These are phyloP conservation scores for Megaceryle torquata DNA, from an alignment of 2,113 vertebrate species.

Conservation along the genomic window DNA sequence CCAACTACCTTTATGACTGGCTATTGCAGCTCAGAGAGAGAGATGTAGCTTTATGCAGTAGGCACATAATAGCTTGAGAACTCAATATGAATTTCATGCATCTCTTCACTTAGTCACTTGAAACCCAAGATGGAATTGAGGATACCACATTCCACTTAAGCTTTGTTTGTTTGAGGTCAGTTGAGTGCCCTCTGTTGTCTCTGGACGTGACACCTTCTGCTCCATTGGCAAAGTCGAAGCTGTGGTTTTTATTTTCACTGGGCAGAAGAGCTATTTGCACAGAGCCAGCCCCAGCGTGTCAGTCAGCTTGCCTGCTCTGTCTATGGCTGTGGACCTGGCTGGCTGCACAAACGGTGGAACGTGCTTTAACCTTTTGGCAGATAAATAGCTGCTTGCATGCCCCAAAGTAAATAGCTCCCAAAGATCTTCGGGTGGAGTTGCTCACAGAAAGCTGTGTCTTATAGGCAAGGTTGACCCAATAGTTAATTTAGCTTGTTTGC, in stretches of 20 bases:
- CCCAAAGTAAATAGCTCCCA: not conserved
- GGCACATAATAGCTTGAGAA: not conserved
- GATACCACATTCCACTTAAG: conserved; percentile 49
- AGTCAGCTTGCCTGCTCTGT: not conserved
- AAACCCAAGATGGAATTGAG: conserved; percentile 22
- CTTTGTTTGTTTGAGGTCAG: conserved; percentile 42
- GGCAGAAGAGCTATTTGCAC: not conserved
- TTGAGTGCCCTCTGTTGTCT: conserved; percentile 19
- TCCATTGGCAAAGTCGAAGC: not conserved
- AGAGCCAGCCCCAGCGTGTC: not conserved
- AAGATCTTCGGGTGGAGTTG: not conserved
- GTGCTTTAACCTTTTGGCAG: not conserved
- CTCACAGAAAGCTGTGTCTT: not conserved
- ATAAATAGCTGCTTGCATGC: not conserved
- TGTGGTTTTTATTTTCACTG: conserved; percentile 16
- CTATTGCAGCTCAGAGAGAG: not conserved
- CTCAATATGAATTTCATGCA: not conserved
- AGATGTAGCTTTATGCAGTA: not conserved
- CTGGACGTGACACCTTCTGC: not conserved
- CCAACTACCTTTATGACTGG: conserved; percentile 37
- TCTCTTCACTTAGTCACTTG: conserved; percentile 40
- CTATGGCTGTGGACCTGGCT: not conserved
- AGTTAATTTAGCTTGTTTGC: conserved; percentile 46
- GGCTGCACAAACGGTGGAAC: not conserved
- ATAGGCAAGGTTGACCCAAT: conserved; percentile 14